Base-by-base conservation (phyloP, 1,140 invertebrate genomes). In the Centruroides sculpturatus region DNA sequence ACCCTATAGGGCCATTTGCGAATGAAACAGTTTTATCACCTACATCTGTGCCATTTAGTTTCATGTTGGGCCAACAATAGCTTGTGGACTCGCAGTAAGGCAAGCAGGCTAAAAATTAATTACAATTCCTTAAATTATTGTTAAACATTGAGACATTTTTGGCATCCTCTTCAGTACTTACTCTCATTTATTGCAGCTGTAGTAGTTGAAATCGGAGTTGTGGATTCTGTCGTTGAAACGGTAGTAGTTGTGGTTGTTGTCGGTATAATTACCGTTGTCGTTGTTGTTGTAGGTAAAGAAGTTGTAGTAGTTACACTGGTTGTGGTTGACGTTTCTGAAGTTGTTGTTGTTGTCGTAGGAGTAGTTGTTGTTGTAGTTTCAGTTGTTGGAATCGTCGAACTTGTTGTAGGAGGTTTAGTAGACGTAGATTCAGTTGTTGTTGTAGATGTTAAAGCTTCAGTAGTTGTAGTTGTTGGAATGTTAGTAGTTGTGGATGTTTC, bases 1-100 rank as follows among this genome's bases (percentile, higher is more conserved):
- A 64, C 7, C 62, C 62, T 1, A 58, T 5, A n/a, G 62, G 62
- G 3, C 62, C 62, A 12, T 64, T 60, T 11, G 47, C 47, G 35
- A 64, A 34, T 11, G 36, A 10, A 13, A 59, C n/a, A 9, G 57
- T 58, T 48, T 50, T 23, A 12, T 23, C 10, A 6, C 50, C 55
- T 1, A 47, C 51, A 0, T 47, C 7, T 5, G 50, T 58, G 1
- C 46, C 50, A 41, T 64, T 64, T 9, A 8, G 8, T 4, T 56
- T 46, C 41, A 64, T 52, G 41, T 58, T 60, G 8, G 62, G 62
- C 12, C 35, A 60, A 34, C 58, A 55, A 13, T 60, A 64, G 47
- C 60, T 53, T 3, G 53, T 47, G 2, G 62, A 60, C 13, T 55
- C 50, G 12, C 60, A 58, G 47, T 64, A 64, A 48, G 49, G 55